These are phyloP conservation scores for Tribolium madens DNA, from an alignment of 1,140 invertebrate species.

Conservation along the genomic window DNA sequence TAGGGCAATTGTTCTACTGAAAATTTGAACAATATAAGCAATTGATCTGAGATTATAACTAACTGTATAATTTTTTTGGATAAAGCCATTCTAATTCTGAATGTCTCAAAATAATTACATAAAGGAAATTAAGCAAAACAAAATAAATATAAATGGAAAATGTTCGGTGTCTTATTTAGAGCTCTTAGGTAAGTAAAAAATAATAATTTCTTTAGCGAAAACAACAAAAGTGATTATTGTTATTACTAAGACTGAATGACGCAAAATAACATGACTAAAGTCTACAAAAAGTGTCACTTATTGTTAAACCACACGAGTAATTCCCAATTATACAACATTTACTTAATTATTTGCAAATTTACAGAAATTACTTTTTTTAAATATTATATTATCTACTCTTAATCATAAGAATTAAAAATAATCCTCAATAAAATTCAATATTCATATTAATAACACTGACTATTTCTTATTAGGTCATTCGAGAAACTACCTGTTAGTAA, in stretches of 20 bases:
- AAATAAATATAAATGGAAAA: no score
- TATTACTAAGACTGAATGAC: not conserved
- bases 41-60: no score
- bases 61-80: no score
- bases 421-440: not conserved
- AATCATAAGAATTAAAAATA: not conserved
- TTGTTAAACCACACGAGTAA: not conserved
- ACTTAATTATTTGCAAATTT: not conserved
- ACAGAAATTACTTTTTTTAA: no score
- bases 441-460: not conserved
- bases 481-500: not conserved
- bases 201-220: not conserved
- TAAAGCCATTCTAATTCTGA: no score
- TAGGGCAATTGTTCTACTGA: no score
- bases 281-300: not conserved
- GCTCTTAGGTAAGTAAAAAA: not conserved
- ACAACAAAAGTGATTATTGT: not conserved
- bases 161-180: no score
- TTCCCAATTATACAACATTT: not conserved
- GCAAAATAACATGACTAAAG: not conserved
- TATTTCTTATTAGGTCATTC: not conserved
- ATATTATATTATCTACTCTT: no score
- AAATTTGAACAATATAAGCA: no score
- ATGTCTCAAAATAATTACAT: no score
- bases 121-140: no score